Conservation (phyloP, 2,797 vertebrate species). For the Eulemur mongoz region DNA sequence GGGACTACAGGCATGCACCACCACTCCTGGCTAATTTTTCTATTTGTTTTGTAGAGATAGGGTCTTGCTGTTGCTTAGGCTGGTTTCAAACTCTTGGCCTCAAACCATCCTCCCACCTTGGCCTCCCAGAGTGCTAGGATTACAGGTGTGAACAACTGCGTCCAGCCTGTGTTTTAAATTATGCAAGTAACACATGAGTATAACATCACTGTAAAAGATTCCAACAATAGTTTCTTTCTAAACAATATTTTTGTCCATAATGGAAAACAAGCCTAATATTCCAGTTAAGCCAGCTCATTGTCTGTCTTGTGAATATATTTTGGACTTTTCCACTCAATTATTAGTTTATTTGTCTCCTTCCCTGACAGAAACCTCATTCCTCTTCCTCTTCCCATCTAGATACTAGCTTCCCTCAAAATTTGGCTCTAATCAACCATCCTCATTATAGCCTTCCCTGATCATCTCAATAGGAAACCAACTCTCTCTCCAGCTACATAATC, state of each 20-base stretch:
- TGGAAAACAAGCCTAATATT: neutral
- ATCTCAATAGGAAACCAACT: neutral
- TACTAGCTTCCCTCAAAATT: neutral
- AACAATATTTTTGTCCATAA: neutral
- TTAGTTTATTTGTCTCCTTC: neutral
- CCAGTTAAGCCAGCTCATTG: neutral
- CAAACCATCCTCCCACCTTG: no score
- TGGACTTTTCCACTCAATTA: neutral
- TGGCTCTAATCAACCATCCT: neutral
- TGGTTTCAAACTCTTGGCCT: no score
- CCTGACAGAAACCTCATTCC: neutral
- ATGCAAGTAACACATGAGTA: neutral
- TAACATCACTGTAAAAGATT: conserved; percentile 3
- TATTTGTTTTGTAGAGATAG: no score
- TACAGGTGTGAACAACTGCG: no score
- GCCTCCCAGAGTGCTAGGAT: no score
- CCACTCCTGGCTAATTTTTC: no score
- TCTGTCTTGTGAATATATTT: neutral
- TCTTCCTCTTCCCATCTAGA: neutral
- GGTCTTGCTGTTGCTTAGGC: no score
- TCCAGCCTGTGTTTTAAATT: neutral
- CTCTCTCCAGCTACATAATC: neutral
- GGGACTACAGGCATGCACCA: no score
- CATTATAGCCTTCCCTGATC: neutral
- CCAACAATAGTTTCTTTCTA: neutral